Conservation (phyloP, 2,888 invertebrate genomes). For the Trachelus tabidus region DNA sequence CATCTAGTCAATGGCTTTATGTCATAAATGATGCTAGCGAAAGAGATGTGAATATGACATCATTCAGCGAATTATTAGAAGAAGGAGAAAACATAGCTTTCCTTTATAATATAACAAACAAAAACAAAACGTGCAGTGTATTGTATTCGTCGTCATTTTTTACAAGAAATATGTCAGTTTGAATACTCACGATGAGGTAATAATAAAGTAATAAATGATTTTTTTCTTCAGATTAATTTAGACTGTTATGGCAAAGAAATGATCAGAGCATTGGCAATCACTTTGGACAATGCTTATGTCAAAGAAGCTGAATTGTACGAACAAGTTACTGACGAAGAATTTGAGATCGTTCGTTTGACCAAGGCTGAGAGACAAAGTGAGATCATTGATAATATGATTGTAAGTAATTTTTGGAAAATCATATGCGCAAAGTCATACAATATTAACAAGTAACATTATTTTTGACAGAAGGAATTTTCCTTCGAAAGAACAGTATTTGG, state of each 20-base stretch:
- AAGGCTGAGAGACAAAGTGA: slow-evolving; percentile 75
- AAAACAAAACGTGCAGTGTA: slow-evolving; percentile 70
- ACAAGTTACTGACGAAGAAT: slow-evolving; percentile 86
- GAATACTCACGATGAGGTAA: neutral
- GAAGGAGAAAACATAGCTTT: slow-evolving; percentile 88
- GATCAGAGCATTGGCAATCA: slow-evolving; percentile 74
- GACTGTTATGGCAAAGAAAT: slow-evolving; percentile 80
- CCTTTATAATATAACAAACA: slow-evolving; percentile 75
- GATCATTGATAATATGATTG: slow-evolving; percentile 76
- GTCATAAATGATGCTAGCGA: slow-evolving; percentile 74
- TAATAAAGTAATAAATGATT: slow-evolving; percentile 7
- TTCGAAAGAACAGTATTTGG: slow-evolving; percentile 14
- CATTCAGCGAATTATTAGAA: slow-evolving; percentile 71
- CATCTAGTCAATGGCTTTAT: slow-evolving; percentile 85
- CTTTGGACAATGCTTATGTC: slow-evolving; percentile 75
- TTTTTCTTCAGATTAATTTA: slow-evolving; percentile 67
- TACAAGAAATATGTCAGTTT: neutral
- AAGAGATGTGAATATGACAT: slow-evolving; percentile 68
- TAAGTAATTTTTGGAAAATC: slow-evolving; percentile 48
- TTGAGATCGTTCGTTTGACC: slow-evolving; percentile 81
- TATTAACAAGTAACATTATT: neutral
- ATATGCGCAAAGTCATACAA: neutral
- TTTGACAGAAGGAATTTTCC: slow-evolving; percentile 27
- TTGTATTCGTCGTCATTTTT: neutral
- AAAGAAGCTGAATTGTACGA: slow-evolving; percentile 80